phyloP scores from a whole-genome alignment of 2,113 vertebrate genomes.

The Bambusicola thoracicus region DNA sequence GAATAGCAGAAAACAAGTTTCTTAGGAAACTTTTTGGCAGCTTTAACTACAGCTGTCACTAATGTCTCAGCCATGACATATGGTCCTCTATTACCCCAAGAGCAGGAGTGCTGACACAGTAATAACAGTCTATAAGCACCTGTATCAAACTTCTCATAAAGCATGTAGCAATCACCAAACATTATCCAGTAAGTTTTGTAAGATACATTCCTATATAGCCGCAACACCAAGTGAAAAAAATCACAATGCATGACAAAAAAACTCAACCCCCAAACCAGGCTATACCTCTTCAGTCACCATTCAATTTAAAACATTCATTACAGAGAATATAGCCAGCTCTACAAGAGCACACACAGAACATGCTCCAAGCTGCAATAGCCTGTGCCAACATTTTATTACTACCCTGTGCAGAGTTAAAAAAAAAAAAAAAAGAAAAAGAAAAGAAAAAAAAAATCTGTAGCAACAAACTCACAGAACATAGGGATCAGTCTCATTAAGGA shows the following conservation, averaged over 20 bases:
- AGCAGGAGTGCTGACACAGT: neutral
- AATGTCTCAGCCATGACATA: neutral
- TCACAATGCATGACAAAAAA: neutral
- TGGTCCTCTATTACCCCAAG: neutral
- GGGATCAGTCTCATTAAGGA: constrained; percentile 55
- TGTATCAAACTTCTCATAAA: neutral
- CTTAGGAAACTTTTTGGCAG: neutral
- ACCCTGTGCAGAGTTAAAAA: neutral
- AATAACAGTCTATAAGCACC: neutral
- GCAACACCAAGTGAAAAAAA: neutral
- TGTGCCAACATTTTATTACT: neutral
- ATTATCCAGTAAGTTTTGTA: neutral
- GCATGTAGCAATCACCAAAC: neutral
- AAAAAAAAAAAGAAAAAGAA: neutral
- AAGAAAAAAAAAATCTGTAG: neutral
- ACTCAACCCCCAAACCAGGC: neutral
- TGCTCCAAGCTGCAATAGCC: neutral
- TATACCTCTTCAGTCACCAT: neutral
- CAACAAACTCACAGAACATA: neutral
- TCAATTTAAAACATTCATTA: constrained; percentile 35
- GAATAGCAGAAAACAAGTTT: neutral
- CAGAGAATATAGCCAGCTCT: constrained; percentile 1
- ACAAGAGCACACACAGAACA: fast-evolving
- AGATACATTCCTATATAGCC: neutral
- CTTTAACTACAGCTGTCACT: neutral